Conservation (phyloP, 1,140 invertebrate genomes). For the Sinonovacula constricta region DNA sequence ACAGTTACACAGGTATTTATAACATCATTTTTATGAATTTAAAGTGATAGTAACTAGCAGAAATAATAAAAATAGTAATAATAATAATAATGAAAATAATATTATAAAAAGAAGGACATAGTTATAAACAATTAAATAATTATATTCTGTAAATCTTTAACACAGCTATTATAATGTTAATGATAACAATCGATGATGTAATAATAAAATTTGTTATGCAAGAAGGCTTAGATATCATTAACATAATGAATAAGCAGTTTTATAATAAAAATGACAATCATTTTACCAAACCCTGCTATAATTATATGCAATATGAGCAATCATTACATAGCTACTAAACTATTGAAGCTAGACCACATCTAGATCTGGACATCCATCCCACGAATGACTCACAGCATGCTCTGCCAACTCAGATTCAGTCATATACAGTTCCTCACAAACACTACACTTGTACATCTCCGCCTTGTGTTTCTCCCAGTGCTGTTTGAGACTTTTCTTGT, state of each 20-base stretch:
- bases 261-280: background rate
- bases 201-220: background rate
- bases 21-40: too few species aligned
- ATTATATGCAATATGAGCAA: background rate
- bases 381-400: conserved; percentile 43
- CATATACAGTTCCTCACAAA: conserved; percentile 54
- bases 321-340: too few species aligned
- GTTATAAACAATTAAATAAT: too few species aligned
- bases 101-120: too few species aligned
- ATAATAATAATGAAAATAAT: too few species aligned
- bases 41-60: too few species aligned
- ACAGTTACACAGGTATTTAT: too few species aligned
- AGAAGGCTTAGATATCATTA: too few species aligned
- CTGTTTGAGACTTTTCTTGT: conserved; percentile 91
- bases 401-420: conserved; percentile 41
- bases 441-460: conserved; percentile 42
- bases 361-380: conserved; percentile 44
- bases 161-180: background rate
- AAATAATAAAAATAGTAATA: too few species aligned
- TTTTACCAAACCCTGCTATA: background rate
- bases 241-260: too few species aligned
- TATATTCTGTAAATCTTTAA: too few species aligned
- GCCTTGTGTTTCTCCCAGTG: conserved; percentile 81
- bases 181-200: background rate
- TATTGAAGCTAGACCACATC: conserved; percentile 37